Base-by-base conservation (phyloP, 2,113 vertebrate genomes). In the Petaurus breviceps region DNA sequence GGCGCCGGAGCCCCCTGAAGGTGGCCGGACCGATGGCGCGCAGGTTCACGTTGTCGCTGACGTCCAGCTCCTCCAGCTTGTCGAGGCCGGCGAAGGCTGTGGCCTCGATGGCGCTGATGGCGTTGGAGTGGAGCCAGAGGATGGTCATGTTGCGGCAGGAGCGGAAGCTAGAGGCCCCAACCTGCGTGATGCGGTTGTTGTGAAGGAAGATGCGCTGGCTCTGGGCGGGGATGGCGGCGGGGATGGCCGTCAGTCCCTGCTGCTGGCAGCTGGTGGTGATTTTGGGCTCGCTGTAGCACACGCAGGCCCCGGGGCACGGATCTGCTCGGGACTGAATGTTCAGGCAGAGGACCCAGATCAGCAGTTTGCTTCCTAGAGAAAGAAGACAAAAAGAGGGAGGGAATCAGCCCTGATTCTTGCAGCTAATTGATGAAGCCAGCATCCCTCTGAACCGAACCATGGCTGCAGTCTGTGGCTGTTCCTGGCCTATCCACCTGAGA, bases 121-220 rank as follows among this genome's bases (percentile, higher is more conserved):
- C 99, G 93, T 99, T 99, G 47, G 99, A 99, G 98, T 99, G 99
- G 50, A 99, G 99, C 99, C 99, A 99, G 93, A 99, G 99, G 93
- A 99, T 99, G 0, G 99, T 99, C 97, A 99, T 99, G 98, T 99
- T 99, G 97, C 99, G 99, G 50, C 99, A 99, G 94, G 99, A 99
- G 0, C 55, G 97, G 98, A 99, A 99, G 98, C 99, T 99, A 95
- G 99, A 99, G 25, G 99, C 99, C 8, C 98, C 98, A 96, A 99
- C 99, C 52, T 99, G 98, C 0, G 99, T 98, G 43, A 99, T 99
- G 95, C 98, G 99, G 99, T 99, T 99, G 99, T 99, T 99, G 97
- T 99, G 99, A 43, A 99, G 99, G 98, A 99, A 99, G 98, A 99
- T 99, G 94, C 99, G 99, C 98, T 99, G 99, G 98, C 99, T 99